Percentiles rank a stretch among this genome's conserved stretches.
Evolutionary conservation across 2,888 invertebrate genomes (phyloP).

Genomic region (Itoplectis maculator): DNA sequence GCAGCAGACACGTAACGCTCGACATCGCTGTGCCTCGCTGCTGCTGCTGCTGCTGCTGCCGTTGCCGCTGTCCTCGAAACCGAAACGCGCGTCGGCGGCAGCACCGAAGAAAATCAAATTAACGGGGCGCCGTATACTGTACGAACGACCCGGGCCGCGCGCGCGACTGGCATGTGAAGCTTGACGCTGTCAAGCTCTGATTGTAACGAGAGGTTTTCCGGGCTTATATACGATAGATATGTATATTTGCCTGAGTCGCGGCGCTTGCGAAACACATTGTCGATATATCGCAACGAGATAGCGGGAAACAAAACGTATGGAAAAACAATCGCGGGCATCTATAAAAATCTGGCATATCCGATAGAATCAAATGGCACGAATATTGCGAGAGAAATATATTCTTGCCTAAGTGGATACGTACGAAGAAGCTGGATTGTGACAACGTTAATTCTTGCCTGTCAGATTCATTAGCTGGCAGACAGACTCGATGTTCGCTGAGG

Average conservation of each 20-base stretch:
- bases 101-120: conserved; percentile 80
- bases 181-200: conserved; percentile 54
- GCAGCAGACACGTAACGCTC: conserved; percentile 80
- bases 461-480: too few species aligned
- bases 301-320: neutral
- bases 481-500: too few species aligned
- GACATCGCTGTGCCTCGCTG: conserved; percentile 70
- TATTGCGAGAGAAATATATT: neutral
- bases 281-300: conserved; percentile 10
- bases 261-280: neutral
- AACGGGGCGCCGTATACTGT: conserved; percentile 71
- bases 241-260: conserved; percentile 16
- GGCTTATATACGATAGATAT: conserved; percentile 50
- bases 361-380: neutral
- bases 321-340: neutral
- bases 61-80: conserved; percentile 72
- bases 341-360: neutral
- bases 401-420: neutral
- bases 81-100: conserved; percentile 74
- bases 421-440: neutral
- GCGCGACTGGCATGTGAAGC: conserved; percentile 52
- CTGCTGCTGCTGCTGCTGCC: conserved; percentile 57
- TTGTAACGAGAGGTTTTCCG: conserved; percentile 49
- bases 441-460: neutral
- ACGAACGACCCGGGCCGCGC: conserved; percentile 34